Evolutionary conservation across 1,140 invertebrate species (phyloP).

Genomic region (Copidosoma floridanum): DNA sequence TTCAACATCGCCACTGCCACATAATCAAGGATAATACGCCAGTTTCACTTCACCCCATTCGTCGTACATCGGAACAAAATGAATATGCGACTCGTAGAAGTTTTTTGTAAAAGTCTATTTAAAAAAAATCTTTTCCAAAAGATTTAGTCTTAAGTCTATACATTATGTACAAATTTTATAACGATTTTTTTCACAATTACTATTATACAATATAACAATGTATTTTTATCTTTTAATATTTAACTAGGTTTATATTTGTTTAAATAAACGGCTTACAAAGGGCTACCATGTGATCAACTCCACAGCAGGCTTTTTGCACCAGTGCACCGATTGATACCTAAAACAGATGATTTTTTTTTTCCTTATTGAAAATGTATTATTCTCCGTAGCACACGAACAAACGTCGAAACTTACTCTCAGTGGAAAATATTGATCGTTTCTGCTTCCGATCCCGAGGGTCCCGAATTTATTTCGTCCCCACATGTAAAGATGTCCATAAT

Average conservation of each 20-base stretch:
- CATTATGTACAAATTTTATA: conserved; percentile 13
- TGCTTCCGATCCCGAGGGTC: conserved; percentile 77
- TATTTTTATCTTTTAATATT: no score
- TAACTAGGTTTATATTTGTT: conserved; percentile 28
- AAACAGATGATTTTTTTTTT: conserved; percentile 26
- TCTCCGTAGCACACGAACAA: background rate
- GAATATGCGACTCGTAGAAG: no score
- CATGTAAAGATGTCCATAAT: conserved; percentile 77
- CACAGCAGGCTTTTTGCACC: conserved; percentile 72
- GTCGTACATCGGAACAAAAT: no score
- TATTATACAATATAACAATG: background rate
- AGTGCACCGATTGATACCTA: conserved; percentile 72
- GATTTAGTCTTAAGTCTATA: conserved; percentile 10
- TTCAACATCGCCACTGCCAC: no score
- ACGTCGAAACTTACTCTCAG: conserved; percentile 64
- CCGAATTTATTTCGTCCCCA: conserved; percentile 87
- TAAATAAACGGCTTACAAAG: conserved; percentile 72
- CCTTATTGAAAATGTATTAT: background rate
- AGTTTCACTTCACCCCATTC: no score
- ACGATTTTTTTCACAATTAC: conserved; percentile 10
- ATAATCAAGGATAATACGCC: no score
- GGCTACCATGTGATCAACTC: conserved; percentile 82
- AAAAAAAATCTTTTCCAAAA: background rate
- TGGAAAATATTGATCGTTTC: conserved; percentile 84
- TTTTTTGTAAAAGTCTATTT: no score